Percentiles rank a stretch among this genome's conserved stretches.
Conservation (phyloP, 1,140 invertebrate genomes). For the Stegodyphus dumicola region DNA sequence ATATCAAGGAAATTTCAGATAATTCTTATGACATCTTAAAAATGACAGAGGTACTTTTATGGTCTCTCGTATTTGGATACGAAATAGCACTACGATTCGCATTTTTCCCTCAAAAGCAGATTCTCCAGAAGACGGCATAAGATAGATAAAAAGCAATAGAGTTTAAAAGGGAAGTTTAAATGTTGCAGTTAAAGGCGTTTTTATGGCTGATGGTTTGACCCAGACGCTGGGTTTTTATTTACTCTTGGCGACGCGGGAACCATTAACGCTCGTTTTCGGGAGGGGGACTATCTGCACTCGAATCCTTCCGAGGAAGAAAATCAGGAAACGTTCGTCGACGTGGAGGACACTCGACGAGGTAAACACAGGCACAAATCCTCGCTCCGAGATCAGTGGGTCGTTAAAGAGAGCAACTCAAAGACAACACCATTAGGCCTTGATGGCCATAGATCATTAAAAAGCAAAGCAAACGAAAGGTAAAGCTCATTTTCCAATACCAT, state of each 20-base stretch:
- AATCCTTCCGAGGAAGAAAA: neutral
- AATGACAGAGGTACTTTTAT: too few species aligned
- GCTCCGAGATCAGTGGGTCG: neutral
- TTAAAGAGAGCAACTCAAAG: neutral
- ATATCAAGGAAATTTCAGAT: too few species aligned
- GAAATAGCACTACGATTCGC: too few species aligned
- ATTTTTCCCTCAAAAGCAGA: too few species aligned
- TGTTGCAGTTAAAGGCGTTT: conserved; percentile 30
- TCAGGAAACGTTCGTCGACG: neutral
- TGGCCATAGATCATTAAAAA: neutral
- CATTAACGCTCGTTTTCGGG: conserved; percentile 30
- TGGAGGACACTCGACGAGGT: neutral
- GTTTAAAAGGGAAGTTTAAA: conserved; percentile 37
- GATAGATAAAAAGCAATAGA: neutral
- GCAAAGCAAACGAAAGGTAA: too few species aligned
- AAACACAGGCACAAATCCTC: neutral
- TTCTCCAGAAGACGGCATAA: too few species aligned
- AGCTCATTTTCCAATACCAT: too few species aligned
- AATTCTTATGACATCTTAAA: too few species aligned
- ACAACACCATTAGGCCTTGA: neutral
- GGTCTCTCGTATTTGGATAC: too few species aligned
- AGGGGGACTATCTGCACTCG: neutral
- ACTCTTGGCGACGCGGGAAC: conserved; percentile 26
- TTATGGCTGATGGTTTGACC: conserved; percentile 47
- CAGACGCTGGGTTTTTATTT: conserved; percentile 44